Evolutionary conservation across 2,113 vertebrate species (phyloP).

Genomic region (Desmodus rotundus): DNA sequence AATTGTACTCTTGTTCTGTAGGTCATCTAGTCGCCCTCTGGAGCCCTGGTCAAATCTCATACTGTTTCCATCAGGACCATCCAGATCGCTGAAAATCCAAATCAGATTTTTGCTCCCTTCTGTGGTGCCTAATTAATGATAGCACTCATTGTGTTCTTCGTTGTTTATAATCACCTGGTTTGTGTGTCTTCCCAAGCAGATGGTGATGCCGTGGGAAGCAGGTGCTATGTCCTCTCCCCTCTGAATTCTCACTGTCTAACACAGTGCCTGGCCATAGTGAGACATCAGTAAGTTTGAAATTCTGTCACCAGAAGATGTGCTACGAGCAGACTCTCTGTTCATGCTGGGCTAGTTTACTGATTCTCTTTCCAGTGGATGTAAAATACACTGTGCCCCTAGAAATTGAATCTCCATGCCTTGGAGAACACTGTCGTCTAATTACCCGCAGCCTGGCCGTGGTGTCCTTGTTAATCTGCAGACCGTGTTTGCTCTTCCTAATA

Average conservation of each 20-base stretch:
- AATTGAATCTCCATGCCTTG: background rate
- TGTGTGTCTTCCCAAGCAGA: background rate
- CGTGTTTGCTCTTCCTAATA: conserved; percentile 7
- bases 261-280: background rate
- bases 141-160: background rate
- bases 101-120: background rate
- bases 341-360: background rate
- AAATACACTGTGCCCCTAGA: background rate
- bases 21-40: background rate
- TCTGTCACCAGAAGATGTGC: background rate
- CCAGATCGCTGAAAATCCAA: background rate
- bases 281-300: background rate
- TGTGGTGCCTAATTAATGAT: background rate
- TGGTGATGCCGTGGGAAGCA: background rate
- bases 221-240: background rate
- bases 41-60: background rate
- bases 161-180: background rate
- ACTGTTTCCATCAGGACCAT: background rate
- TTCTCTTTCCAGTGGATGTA: background rate
- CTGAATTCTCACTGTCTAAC: background rate
- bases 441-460: background rate
- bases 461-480: background rate
- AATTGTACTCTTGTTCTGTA: background rate
- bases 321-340: background rate
- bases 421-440: conserved; percentile 20